phyloP scores from a whole-genome alignment of 2,888 invertebrate species.

The Macrosiphum euphorbiae region DNA sequence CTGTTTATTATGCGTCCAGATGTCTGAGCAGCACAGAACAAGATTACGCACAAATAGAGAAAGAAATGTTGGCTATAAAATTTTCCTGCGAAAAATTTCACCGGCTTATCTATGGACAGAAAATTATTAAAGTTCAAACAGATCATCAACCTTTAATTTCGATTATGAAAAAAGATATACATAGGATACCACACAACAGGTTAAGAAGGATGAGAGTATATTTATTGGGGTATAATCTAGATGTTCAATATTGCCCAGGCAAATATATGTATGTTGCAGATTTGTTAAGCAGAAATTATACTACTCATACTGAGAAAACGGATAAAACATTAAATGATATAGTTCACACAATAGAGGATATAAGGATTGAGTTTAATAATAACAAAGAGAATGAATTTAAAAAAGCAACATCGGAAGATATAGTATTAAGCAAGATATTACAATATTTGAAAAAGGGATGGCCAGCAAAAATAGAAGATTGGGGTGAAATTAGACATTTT shows the following conservation, averaged over 20 bases:
- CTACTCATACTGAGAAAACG: not conserved
- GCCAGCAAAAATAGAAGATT: slow-evolving; percentile 17
- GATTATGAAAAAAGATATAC: slow-evolving; percentile 59
- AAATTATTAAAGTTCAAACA: slow-evolving; percentile 53
- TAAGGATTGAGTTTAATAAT: not conserved
- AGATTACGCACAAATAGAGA: slow-evolving; percentile 67
- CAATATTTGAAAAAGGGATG: not conserved
- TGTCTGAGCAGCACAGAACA: slow-evolving; percentile 64
- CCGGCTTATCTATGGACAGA: slow-evolving; percentile 49
- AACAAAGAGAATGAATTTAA: slow-evolving; percentile 10
- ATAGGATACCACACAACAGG: too few species aligned
- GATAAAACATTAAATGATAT: not conserved
- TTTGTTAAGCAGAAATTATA: not conserved
- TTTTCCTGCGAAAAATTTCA: slow-evolving; percentile 58
- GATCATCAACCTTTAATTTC: slow-evolving; percentile 65
- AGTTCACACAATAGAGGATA: not conserved
- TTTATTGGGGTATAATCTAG: slow-evolving; percentile 30
- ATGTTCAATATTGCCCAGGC: slow-evolving; percentile 30
- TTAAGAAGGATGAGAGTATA: slow-evolving; percentile 44
- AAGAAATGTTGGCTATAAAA: slow-evolving; percentile 65
- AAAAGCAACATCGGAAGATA: not conserved
- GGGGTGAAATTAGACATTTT: slow-evolving; percentile 35
- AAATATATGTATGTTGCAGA: slow-evolving; percentile 54
- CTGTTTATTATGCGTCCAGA: slow-evolving; percentile 65
- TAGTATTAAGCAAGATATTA: not conserved